Conservation (phyloP, 1,140 invertebrate genomes). For the Aporrectodea caliginosa region DNA sequence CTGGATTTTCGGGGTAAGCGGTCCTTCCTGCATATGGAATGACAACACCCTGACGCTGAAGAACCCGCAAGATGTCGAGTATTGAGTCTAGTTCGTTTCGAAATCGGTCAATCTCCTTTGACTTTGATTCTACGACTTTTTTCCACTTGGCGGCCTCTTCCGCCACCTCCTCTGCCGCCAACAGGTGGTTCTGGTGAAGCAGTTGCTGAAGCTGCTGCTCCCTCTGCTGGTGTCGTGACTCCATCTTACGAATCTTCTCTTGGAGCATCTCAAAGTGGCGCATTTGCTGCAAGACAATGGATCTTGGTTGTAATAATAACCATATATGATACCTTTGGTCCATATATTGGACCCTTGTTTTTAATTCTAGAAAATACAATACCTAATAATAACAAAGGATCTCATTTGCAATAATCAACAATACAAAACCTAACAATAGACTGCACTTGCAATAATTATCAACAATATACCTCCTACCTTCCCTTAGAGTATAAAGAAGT, state of each 20-base stretch:
- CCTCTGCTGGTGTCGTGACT: conserved; percentile 42
- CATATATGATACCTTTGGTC: no score
- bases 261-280: conserved; percentile 49
- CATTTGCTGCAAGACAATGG: conserved; percentile 51
- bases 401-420: no score
- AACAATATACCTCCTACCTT: no score
- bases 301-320: no score
- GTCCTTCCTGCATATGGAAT: conserved; percentile 40
- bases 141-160: conserved; percentile 49
- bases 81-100: conserved; percentile 52
- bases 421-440: no score
- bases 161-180: conserved; percentile 38
- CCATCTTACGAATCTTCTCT: conserved; percentile 48
- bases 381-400: no score
- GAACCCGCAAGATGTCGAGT: conserved; percentile 47
- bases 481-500: no score
- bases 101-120: conserved; percentile 50
- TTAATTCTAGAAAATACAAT: no score
- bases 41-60: conserved; percentile 48
- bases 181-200: conserved; percentile 32
- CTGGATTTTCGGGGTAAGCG: conserved; percentile 35
- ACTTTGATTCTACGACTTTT: conserved; percentile 48
- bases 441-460: no score
- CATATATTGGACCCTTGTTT: no score
- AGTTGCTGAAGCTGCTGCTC: conserved; percentile 49